phyloP scores from a whole-genome alignment of 2,113 vertebrate genomes.

The Percina caprodes region DNA sequence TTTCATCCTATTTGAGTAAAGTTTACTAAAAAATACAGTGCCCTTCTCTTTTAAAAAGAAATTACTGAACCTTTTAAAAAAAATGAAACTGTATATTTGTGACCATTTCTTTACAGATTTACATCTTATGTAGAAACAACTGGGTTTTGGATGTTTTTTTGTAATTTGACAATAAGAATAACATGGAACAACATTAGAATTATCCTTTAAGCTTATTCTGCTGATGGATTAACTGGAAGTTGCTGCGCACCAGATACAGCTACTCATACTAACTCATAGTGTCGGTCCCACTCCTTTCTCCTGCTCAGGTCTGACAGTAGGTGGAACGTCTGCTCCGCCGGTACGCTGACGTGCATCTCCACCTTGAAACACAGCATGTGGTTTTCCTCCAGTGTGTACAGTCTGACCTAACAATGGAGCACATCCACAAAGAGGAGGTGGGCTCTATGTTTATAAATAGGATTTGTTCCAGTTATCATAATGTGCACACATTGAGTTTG shows the following conservation, averaged over 20 bases:
- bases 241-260: not conserved
- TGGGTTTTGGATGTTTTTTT: not conserved
- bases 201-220: not conserved
- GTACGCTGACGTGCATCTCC: conserved; percentile 86
- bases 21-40: not conserved
- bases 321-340: conserved; percentile 86
- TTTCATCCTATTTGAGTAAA: not conserved
- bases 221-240: not conserved
- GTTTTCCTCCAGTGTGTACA: conserved; percentile 95
- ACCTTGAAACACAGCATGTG: conserved; percentile 92
- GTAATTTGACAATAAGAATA: not conserved
- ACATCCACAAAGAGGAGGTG: conserved; percentile 16
- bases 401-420: conserved; percentile 83
- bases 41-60: not conserved
- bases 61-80: not conserved
- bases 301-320: conserved; percentile 91
- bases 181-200: not conserved
- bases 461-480: not conserved
- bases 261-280: conserved; percentile 88
- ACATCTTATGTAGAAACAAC: not conserved
- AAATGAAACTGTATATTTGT: not conserved
- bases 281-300: conserved; percentile 91
- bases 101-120: not conserved
- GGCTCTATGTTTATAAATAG: not conserved
- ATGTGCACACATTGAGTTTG: not conserved